Percentiles rank a stretch among this genome's conserved stretches.
Evolutionary conservation across 1,140 invertebrate species (phyloP).

Genomic region (Coptotermes formosanus): DNA sequence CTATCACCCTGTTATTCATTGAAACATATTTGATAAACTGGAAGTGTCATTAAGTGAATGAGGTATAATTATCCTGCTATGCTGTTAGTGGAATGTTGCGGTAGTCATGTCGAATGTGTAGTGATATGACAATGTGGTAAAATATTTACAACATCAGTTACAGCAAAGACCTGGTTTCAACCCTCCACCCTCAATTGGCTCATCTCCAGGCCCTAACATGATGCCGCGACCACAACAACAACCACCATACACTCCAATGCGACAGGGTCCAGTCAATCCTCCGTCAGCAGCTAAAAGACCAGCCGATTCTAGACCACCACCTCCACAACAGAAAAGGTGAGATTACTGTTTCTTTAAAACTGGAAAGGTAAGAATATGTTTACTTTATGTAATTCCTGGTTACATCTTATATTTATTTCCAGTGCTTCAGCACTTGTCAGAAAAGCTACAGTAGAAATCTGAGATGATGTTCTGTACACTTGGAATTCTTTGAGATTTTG

Average conservation of each 20-base stretch:
- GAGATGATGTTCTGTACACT: no score
- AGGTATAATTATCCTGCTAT: no score
- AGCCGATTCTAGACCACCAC: conserved; percentile 59
- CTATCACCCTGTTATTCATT: no score
- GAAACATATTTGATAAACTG: no score
- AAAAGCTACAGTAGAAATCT: no score
- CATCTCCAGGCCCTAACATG: conserved; percentile 53
- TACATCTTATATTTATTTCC: conserved; percentile 27
- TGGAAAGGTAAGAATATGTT: conserved; percentile 37
- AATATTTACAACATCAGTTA: conserved; percentile 41
- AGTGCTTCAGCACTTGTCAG: no score
- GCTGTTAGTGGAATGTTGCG: no score
- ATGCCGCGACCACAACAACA: conserved; percentile 56
- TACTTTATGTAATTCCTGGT: conserved; percentile 31
- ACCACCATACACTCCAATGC: conserved; percentile 55
- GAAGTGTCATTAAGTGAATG: no score
- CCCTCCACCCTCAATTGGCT: conserved; percentile 51
- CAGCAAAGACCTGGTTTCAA: conserved; percentile 54
- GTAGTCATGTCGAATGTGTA: no score
- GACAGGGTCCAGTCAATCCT: conserved; percentile 56
- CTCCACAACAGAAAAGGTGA: conserved; percentile 59
- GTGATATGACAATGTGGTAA: no score
- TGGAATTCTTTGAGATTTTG: no score
- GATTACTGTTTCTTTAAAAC: conserved; percentile 39
- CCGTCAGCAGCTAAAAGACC: conserved; percentile 58